Conservation (phyloP, 1,140 invertebrate species). For the Pteromalus puparum region DNA sequence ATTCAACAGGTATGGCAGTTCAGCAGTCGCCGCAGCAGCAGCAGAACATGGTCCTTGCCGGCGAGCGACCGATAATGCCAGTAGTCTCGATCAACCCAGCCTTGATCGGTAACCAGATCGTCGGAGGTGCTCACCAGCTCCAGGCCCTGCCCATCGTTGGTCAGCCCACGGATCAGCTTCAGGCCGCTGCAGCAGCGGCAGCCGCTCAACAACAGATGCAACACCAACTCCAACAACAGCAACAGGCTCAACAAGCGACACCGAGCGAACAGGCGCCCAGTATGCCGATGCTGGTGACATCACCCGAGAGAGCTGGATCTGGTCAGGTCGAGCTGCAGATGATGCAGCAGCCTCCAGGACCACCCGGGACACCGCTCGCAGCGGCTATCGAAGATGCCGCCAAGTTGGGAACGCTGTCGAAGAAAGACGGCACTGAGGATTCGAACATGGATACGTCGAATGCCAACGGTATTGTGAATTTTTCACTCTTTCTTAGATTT, state of each 20-base stretch:
- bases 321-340: constrained; percentile 27
- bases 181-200: constrained; percentile 62
- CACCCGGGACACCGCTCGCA: constrained; percentile 25
- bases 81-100: constrained; percentile 75
- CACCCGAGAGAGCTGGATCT: constrained; percentile 18
- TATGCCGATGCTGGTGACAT: constrained; percentile 50
- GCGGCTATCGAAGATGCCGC: not conserved
- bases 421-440: constrained; percentile 36
- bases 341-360: constrained; percentile 26
- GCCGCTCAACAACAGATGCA: constrained; percentile 63
- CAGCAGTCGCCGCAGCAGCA: constrained; percentile 71
- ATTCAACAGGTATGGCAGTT: constrained; percentile 67
- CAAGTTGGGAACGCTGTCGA: not conserved
- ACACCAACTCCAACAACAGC: constrained; percentile 49
- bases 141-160: constrained; percentile 65
- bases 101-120: constrained; percentile 70
- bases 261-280: constrained; percentile 53
- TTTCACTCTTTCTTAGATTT: too few relatives aligned
- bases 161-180: constrained; percentile 57
- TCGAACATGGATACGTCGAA: constrained; percentile 12
- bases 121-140: constrained; percentile 64
- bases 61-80: constrained; percentile 76
- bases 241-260: constrained; percentile 20
- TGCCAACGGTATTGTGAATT: not conserved
- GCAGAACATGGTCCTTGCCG: constrained; percentile 68